Conservation (phyloP, 1,140 invertebrate species). For the Elymnias hypermnestra region DNA sequence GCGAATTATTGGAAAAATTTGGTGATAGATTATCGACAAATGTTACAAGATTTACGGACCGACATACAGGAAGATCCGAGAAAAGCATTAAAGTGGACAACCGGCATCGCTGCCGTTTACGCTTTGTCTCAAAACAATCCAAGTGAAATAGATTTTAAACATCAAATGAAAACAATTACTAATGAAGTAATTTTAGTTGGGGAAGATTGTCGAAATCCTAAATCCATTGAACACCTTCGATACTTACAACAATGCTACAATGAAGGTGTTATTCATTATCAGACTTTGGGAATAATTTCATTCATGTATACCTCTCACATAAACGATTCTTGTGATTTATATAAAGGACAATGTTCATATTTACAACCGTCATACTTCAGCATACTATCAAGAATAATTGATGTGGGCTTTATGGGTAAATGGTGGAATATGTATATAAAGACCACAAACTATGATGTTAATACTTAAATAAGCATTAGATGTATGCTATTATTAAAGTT, state of each 20-base stretch:
- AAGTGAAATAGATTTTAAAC: slow-evolving; percentile 78
- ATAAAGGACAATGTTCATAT: slow-evolving; percentile 84
- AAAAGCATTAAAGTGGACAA: slow-evolving; percentile 71
- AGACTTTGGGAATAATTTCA: slow-evolving; percentile 83
- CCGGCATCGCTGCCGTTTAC: slow-evolving; percentile 57
- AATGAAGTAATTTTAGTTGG: slow-evolving; percentile 82
- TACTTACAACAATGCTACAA: slow-evolving; percentile 80
- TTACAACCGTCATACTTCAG: slow-evolving; percentile 79
- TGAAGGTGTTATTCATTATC: slow-evolving; percentile 79
- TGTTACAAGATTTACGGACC: slow-evolving; percentile 74
- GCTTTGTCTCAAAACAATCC: slow-evolving; percentile 80
- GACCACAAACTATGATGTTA: slow-evolving; percentile 88
- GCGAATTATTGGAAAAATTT: slow-evolving; percentile 79
- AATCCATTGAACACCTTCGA: slow-evolving; percentile 80
- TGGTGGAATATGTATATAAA: slow-evolving; percentile 84
- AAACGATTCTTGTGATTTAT: slow-evolving; percentile 80
- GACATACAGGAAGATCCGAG: slow-evolving; percentile 77
- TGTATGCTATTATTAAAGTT: too few species aligned
- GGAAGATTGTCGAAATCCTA: slow-evolving; percentile 80
- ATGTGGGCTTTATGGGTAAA: slow-evolving; percentile 85
- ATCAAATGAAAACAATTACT: slow-evolving; percentile 75
- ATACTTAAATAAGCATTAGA: too few species aligned
- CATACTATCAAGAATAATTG: slow-evolving; percentile 81
- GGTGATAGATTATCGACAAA: slow-evolving; percentile 78
- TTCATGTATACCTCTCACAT: slow-evolving; percentile 86